Evolutionary conservation across 2,888 invertebrate genomes (phyloP).

Genomic region (Drosophila birchii): DNA sequence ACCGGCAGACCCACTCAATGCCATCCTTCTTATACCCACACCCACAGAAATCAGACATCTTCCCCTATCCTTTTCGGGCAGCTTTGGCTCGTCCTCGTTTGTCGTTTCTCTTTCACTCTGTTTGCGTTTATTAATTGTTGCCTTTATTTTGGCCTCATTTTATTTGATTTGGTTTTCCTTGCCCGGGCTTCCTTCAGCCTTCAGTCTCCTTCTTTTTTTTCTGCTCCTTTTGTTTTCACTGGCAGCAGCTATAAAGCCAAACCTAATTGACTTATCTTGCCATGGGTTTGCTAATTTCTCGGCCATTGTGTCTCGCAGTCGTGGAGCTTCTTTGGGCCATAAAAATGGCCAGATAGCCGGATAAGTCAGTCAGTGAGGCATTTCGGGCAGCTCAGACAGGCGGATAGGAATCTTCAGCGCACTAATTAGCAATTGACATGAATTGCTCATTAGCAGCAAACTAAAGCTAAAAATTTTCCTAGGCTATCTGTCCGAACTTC

Average conservation of each 20-base stretch:
- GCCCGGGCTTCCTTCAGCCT: constrained; percentile 12
- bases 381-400: constrained; percentile 45
- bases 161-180: constrained; percentile 75
- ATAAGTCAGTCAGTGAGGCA: constrained; percentile 55
- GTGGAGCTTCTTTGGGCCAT: constrained; percentile 64
- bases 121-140: constrained; percentile 80
- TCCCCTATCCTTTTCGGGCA: constrained; percentile 42
- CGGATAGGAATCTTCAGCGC: constrained; percentile 66
- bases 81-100: constrained; percentile 51
- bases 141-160: constrained; percentile 80
- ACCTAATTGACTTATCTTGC: constrained; percentile 81
- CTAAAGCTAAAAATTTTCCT: constrained; percentile 70
- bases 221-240: constrained; percentile 58
- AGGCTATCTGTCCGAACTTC: constrained; percentile 37
- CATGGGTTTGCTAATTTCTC: constrained; percentile 78
- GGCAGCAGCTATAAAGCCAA: constrained; percentile 80
- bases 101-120: constrained; percentile 58
- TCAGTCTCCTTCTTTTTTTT: constrained; percentile 52
- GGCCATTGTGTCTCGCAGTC: constrained; percentile 65
- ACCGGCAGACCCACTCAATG: not conserved
- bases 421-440: constrained; percentile 83
- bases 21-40: constrained; percentile 5
- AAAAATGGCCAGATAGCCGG: constrained; percentile 69
- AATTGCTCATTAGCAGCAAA: constrained; percentile 80
- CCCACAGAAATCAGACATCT: constrained; percentile 10